Evolutionary conservation across 2,113 vertebrate species (phyloP).

Genomic region (Oryzias woworae): DNA sequence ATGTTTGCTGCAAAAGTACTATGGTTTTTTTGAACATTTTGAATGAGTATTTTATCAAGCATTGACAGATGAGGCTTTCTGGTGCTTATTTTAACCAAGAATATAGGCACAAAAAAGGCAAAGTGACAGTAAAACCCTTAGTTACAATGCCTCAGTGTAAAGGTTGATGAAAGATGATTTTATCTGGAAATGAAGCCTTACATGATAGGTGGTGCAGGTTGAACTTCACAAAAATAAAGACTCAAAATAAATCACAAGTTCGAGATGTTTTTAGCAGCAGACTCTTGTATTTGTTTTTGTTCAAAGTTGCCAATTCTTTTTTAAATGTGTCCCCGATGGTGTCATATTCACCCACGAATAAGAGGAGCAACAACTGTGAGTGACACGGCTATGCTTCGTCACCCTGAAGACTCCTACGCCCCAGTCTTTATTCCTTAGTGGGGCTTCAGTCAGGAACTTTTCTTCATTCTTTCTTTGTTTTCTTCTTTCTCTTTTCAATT

Average conservation of each 20-base stretch:
- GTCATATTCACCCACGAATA: slow-evolving; percentile 48
- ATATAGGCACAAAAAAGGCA: no score
- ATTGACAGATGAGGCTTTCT: no score
- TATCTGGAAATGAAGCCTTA: neutral
- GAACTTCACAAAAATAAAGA: neutral
- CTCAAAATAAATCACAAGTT: slow-evolving; percentile 42
- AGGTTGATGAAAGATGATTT: neutral
- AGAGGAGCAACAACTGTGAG: slow-evolving; percentile 48
- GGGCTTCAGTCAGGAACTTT: slow-evolving; percentile 27
- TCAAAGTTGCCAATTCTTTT: slow-evolving; percentile 51
- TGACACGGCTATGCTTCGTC: slow-evolving; percentile 32
- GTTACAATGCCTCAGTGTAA: no score
- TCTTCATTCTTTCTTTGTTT: slow-evolving; percentile 1
- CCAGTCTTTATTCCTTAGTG: slow-evolving; percentile 30
- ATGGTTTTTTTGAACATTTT: no score
- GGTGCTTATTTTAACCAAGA: no score
- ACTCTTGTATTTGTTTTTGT: slow-evolving; percentile 57
- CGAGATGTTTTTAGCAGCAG: slow-evolving; percentile 50
- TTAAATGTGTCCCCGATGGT: slow-evolving; percentile 54
- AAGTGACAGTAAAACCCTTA: no score
- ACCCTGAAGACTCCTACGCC: slow-evolving; percentile 26
- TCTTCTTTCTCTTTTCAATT: slow-evolving; percentile 6
- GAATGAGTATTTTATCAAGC: no score
- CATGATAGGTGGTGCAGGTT: neutral
- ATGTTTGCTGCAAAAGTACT: no score